phyloP scores from a whole-genome alignment of 2,113 vertebrate genomes.

The Lepus europaeus region DNA sequence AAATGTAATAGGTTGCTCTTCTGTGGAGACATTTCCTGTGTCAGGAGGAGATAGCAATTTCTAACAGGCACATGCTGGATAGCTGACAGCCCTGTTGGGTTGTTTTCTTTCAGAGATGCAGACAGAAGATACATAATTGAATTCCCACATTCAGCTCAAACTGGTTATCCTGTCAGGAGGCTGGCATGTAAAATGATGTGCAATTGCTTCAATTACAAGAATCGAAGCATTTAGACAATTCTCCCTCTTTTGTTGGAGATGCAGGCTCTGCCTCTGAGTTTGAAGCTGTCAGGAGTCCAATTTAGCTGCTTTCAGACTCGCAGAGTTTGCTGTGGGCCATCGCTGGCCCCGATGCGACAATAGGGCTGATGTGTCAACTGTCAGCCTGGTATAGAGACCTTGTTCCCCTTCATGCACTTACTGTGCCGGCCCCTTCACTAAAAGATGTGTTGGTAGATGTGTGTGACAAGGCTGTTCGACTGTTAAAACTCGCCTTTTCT shows the following conservation, averaged over 20 bases:
- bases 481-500: neutral
- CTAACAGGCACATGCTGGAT: constrained; percentile 67
- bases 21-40: constrained; percentile 68
- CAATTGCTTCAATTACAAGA: constrained; percentile 84
- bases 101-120: constrained; percentile 80
- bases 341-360: constrained; percentile 2
- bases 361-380: constrained; percentile 13
- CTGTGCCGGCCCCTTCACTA: neutral
- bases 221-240: constrained; percentile 83
- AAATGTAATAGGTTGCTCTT: constrained; percentile 78
- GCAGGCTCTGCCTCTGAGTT: constrained; percentile 34
- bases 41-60: constrained; percentile 75
- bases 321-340: constrained; percentile 56
- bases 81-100: constrained; percentile 77
- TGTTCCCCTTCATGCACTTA: neutral
- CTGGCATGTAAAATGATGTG: constrained; percentile 82
- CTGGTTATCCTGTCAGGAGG: constrained; percentile 83
- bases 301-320: constrained; percentile 33
- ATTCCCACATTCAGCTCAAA: constrained; percentile 78
- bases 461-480: neutral
- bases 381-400: neutral
- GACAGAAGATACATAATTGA: constrained; percentile 79
- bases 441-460: neutral
- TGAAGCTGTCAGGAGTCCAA: constrained; percentile 69
- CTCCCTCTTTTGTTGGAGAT: constrained; percentile 72